Evolutionary conservation across 2,888 invertebrate species (phyloP), one percentile per base, ranked within the genome.

Genomic region (Pristionchus arcanus): DNA sequence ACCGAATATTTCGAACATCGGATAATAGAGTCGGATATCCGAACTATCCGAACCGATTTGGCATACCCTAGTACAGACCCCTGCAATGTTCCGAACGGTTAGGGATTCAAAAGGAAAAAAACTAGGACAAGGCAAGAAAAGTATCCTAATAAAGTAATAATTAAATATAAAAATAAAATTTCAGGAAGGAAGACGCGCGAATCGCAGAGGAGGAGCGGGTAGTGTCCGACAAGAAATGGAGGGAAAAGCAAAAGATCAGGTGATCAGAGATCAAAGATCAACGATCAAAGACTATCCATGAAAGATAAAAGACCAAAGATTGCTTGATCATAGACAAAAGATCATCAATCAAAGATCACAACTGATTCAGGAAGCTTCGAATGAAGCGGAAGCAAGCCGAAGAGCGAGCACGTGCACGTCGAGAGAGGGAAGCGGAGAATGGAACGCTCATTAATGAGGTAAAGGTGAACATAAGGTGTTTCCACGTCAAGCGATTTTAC

Each of bases 241-340:
- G n/a, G 53, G 49, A 81, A 21, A 81, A 81, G 53, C 81, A 81
- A 28, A 81, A 81, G 28, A 49, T 81, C 49, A 49, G 81, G 81
- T 81, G 37, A 21, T 59, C 59, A 5, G 21, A 59, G 21, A 25
- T 25, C 19, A 59, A 21, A 59, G 7, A 59, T 59, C 42, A 42
- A 42, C 3, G 42, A 9, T 9, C 2, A 59, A 59, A 59, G 25
- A 59, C 3, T n/a, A n/a, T n/a, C n/a, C n/a, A n/a, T n/a, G n/a
- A n/a, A 42, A 42, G 42, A 9, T 9, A 13, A 59, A 59, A 59
- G 25, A 59, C 3, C 25, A 59, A 59, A 59, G 59, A 16, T 21
- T 13, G 21, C n/a, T n/a, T n/a, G n/a, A n/a, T n/a, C n/a, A 59
- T 13, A 59, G 7, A 59, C 0, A 7, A 25, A 59, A 21, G 66